Evolutionary conservation across 2,888 invertebrate genomes (phyloP).

Genomic region (Alsophila aescularia): DNA sequence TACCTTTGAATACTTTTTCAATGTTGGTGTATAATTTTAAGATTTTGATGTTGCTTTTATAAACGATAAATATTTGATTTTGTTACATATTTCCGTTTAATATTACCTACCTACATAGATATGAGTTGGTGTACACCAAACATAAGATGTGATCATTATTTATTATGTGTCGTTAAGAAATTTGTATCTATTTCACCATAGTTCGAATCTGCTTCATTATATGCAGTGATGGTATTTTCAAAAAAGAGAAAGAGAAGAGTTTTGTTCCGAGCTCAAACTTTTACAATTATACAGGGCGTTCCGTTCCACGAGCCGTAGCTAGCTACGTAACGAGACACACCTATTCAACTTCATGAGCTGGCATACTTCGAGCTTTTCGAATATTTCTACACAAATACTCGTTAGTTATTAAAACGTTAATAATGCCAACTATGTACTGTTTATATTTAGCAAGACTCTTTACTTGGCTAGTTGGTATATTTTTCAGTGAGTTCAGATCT

Average conservation of each 20-base stretch:
- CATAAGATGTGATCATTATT: too few relatives aligned
- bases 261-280: conserved; percentile 31
- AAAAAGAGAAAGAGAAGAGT: conserved; percentile 27
- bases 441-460: not conserved
- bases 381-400: not conserved
- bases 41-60: not conserved
- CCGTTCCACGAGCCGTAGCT: conserved; percentile 31
- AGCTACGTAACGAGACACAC: conserved; percentile 33
- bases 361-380: conserved; percentile 9
- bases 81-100: too few relatives aligned
- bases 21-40: conserved; percentile 5
- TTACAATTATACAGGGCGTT: conserved; percentile 36
- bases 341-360: conserved; percentile 26
- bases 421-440: not conserved
- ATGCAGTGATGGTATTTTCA: too few relatives aligned
- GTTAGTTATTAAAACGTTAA: not conserved
- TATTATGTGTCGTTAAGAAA: too few relatives aligned
- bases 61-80: too few relatives aligned
- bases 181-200: too few relatives aligned
- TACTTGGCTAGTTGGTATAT: not conserved
- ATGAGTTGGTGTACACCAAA: too few relatives aligned
- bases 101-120: too few relatives aligned
- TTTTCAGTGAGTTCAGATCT: not conserved
- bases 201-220: too few relatives aligned
- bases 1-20: conserved; percentile 12